Evolutionary conservation across 2,888 invertebrate species (phyloP), one percentile per base, ranked within the genome.

Genomic region (Nymphalis polychloros): DNA sequence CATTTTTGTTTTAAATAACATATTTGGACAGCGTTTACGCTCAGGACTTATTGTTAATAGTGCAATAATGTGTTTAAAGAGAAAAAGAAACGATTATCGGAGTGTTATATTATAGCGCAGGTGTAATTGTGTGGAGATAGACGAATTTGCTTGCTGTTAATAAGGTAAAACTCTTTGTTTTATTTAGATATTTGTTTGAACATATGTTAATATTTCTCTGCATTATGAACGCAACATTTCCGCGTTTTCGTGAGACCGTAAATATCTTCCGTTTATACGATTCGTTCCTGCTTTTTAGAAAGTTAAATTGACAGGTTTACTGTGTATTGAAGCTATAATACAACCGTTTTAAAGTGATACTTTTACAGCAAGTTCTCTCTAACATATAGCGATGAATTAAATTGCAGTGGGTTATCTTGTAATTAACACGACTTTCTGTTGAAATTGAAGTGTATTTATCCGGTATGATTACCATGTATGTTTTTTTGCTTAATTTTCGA

Each of bases 81-180:
- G 92, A 90, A 93, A 90, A 92, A 90, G 89, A 89, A 86, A 90
- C 89, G 84, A 88, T 84, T 87, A 84, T 80, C 87, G 85, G 76
- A 93, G 92, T 92, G 93, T 93, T 81, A 93, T 93, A 85, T 93
- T 93, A 93, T 93, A 93, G 92, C 93, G 92, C 82, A 84, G 87
- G 90, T 89, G 87, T 85, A 84, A 78, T 77, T 72, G 74, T 81
- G 84, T 86, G 90, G 91, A 88, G 91, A 85, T 74, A 77, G 86
- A 83, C 87, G 83, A 80, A 77, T 77, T 78, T 77, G 87, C 87
- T 86, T 85, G 87, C 86, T 82, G 82, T 80, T 80, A 78, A 77
- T 79, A 90, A 90, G 92, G 91, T 89, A 87, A 80, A 80, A 81
- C 41, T 81, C 71, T 83, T 85, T 84, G 81, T 83, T 81, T 78